phyloP scores from a whole-genome alignment of 1,140 invertebrate genomes.

The Drosophila nannoptera region DNA sequence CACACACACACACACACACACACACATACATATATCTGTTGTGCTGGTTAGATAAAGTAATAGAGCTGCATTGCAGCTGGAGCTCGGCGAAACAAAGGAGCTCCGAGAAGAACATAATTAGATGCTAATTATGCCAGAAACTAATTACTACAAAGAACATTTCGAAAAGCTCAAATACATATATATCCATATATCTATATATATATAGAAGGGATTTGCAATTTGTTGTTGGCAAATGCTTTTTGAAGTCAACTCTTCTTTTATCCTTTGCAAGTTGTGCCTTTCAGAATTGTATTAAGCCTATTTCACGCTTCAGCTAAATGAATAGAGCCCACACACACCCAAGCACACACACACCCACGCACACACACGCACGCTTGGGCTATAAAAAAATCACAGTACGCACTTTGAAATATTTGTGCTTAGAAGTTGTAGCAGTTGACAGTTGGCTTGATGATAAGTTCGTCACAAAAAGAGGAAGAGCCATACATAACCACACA shows the following conservation, averaged over 20 bases:
- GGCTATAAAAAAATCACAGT: conserved; percentile 47
- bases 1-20: neutral
- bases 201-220: too few relatives aligned
- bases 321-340: conserved; percentile 36
- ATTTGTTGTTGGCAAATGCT: too few relatives aligned
- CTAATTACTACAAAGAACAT: too few relatives aligned
- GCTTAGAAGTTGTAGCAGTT: conserved; percentile 25
- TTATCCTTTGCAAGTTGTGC: neutral
- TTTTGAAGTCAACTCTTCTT: too few relatives aligned
- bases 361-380: neutral
- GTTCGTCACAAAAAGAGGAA: conserved; percentile 35
- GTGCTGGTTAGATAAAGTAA: conserved; percentile 9
- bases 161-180: too few relatives aligned
- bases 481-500: conserved; percentile 29
- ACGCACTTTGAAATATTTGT: conserved; percentile 44
- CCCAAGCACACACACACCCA: neutral
- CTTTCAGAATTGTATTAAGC: conserved; percentile 18
- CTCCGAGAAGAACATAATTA: neutral
- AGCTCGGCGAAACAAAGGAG: neutral
- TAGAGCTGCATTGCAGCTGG: conserved; percentile 5
- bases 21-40: neutral
- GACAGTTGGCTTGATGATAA: conserved; percentile 39
- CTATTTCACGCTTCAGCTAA: conserved; percentile 47
- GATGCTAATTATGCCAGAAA: too few relatives aligned
- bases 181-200: too few relatives aligned